Evolutionary conservation across 2,888 invertebrate genomes (phyloP), one percentile per base, ranked within the genome.

Genomic region (Drosophila suboccidentalis): DNA sequence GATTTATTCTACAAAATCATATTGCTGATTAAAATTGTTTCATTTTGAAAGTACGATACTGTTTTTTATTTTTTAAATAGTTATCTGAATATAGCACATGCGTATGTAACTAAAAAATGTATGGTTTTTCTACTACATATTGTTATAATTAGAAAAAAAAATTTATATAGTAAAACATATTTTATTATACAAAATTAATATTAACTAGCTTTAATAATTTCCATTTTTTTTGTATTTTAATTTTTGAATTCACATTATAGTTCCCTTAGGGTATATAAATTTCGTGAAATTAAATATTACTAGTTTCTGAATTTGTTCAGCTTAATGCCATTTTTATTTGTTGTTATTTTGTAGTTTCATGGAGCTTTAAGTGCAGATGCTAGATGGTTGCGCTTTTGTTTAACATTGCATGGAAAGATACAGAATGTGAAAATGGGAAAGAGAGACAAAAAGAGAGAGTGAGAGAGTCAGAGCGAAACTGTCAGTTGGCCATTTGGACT

Each of bases 331-430:
- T 69, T 71, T 69, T 50, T 62, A 71, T 74, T 63, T 80, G 80
- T 65, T 74, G 67, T 47, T 80, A 63, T 76, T 82, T 78, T 75
- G 61, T 67, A 67, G 83, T 75, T 75, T 54, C 49, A 59, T 55
- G 64, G 58, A 62, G 78, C 79, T 78, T 82, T 75, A 75, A 82
- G 75, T 75, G 82, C 82, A 79, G 75, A 68, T 78, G 81, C 68
- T 59, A 60, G 63, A 38, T 26, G 46, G 44, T 63, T 65, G 75
- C 41, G 77, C 55, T 71, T 64, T 71, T 58, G 66, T 46, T 59
- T 41, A 76, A 57, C 67, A 36, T 60, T 53, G 62, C 67, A 62
- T 44, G 46, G 47, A 60, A 43, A 54, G 41, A 51, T 59, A 32
- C 43, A 36, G 51, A 61, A 66, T 55, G 47, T 61, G 58, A 44